Evolutionary conservation across 2,888 invertebrate species (phyloP).

Genomic region (Tinea trinotella): DNA sequence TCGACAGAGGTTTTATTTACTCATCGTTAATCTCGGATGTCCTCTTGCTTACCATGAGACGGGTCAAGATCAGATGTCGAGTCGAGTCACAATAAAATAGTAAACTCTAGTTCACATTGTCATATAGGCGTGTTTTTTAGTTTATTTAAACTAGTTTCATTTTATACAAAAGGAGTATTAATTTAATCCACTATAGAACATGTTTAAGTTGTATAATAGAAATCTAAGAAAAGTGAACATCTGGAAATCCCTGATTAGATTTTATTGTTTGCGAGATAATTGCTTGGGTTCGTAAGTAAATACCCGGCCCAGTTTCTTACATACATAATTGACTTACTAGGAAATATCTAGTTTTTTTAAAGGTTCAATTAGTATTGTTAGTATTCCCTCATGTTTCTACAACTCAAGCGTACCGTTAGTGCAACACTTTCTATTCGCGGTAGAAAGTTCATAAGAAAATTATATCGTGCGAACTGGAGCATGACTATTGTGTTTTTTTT

Average conservation of each 20-base stretch:
- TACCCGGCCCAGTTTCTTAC: neutral
- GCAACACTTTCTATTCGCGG: constrained; percentile 14
- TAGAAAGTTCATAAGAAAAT: constrained; percentile 20
- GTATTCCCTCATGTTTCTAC: neutral
- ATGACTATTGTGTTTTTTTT: constrained; percentile 16
- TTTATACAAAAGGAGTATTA: too few relatives aligned
- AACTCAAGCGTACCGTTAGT: constrained; percentile 16
- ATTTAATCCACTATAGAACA: too few relatives aligned
- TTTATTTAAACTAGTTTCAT: too few relatives aligned
- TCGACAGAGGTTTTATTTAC: too few relatives aligned
- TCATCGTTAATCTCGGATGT: too few relatives aligned
- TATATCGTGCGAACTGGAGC: constrained; percentile 20
- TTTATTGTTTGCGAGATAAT: neutral
- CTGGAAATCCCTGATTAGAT: neutral
- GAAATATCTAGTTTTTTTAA: neutral
- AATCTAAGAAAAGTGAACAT: neutral
- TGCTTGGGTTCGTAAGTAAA: neutral
- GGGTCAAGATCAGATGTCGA: too few relatives aligned
- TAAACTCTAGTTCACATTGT: too few relatives aligned
- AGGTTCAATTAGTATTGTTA: neutral
- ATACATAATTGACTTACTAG: neutral
- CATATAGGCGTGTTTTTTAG: too few relatives aligned
- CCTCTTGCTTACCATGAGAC: too few relatives aligned
- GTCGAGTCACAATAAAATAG: too few relatives aligned
- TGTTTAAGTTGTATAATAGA: too few relatives aligned